phyloP scores from a whole-genome alignment of 2,888 invertebrate species.

The Balanococcus diminutus region DNA sequence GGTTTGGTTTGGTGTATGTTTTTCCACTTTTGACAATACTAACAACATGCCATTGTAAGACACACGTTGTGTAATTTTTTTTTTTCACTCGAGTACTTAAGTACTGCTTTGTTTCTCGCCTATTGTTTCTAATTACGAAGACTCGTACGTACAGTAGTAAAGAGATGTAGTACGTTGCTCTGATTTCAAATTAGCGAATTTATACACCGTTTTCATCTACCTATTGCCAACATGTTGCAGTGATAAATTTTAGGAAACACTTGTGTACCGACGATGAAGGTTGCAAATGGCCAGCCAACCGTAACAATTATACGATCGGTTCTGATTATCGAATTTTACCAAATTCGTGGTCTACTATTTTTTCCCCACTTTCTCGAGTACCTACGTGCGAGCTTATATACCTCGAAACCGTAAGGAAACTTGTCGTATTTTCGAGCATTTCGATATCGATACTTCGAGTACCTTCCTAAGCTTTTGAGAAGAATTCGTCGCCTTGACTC shows the following conservation, averaged over 20 bases:
- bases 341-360: neutral
- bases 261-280: neutral
- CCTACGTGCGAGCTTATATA: neutral
- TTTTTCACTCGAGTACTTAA: neutral
- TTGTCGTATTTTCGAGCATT: neutral
- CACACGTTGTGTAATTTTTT: conserved; percentile 5
- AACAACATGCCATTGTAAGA: neutral
- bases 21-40: conserved; percentile 23
- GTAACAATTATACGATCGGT: conserved; percentile 19
- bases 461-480: neutral
- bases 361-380: neutral
- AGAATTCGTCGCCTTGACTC: neutral
- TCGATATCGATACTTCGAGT: neutral
- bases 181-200: neutral
- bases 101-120: conserved; percentile 12
- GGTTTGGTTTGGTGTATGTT: neutral
- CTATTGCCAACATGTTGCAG: neutral
- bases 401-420: neutral
- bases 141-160: neutral
- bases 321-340: neutral
- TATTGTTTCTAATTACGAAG: conserved; percentile 28
- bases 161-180: neutral
- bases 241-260: conserved; percentile 5
- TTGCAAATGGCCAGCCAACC: neutral
- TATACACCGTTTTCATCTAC: neutral